phyloP scores from a whole-genome alignment of 1,140 invertebrate genomes.

The Drosophila ficusphila region DNA sequence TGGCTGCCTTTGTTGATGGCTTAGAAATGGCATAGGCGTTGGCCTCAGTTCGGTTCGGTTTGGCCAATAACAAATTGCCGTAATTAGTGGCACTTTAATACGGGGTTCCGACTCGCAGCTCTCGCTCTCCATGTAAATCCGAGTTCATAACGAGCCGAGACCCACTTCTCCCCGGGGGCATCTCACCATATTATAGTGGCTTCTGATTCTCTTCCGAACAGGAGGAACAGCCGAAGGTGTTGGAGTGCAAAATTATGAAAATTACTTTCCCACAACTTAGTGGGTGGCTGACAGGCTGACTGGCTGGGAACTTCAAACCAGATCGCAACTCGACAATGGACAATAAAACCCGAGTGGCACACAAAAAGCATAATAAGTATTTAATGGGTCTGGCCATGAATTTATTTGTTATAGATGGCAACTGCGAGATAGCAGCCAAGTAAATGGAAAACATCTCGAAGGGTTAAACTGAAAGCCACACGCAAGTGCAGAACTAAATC shows the following conservation, averaged over 20 bases:
- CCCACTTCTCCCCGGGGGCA: constrained; percentile 8
- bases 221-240: constrained; percentile 50
- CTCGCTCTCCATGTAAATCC: constrained; percentile 45
- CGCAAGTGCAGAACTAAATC: constrained; percentile 5
- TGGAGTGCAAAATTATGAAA: constrained; percentile 66
- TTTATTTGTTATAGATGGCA: constrained; percentile 64
- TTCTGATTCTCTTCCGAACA: constrained; percentile 9
- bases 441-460: constrained; percentile 14
- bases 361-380: constrained; percentile 54
- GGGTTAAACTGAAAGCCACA: constrained; percentile 20
- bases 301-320: constrained; percentile 46
- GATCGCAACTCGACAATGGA: constrained; percentile 53
- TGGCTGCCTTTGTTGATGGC: constrained; percentile 45
- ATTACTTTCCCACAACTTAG: constrained; percentile 60
- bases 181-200: not conserved
- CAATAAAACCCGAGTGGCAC: constrained; percentile 63
- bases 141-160: constrained; percentile 17
- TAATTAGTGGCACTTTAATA: constrained; percentile 69
- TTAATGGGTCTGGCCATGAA: constrained; percentile 58
- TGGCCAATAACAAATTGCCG: constrained; percentile 68
- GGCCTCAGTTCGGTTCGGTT: constrained; percentile 43
- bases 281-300: constrained; percentile 53
- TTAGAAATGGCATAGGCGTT: constrained; percentile 42
- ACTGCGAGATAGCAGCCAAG: constrained; percentile 39
- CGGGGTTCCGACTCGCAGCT: constrained; percentile 22